A percentile compares a stretch with the other conserved stretches of the same genome.
phyloP scores from a whole-genome alignment of 2,888 invertebrate species.

The Limnephilus auricula region DNA sequence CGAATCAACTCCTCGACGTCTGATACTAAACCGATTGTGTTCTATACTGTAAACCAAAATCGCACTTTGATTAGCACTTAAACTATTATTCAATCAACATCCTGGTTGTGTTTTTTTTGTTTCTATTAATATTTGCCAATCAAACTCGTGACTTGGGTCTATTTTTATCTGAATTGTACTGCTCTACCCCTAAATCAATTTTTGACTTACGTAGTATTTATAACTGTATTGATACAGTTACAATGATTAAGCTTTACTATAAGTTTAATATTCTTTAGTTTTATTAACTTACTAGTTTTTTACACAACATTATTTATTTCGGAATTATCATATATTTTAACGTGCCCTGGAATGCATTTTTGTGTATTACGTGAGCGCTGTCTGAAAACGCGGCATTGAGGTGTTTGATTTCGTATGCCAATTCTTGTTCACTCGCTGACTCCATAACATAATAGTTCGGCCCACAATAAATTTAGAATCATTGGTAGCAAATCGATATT shows the following conservation, averaged over 20 bases:
- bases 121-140: neutral
- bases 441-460: no score
- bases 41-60: neutral
- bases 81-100: neutral
- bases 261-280: neutral
- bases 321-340: no score
- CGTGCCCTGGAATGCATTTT: no score
- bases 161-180: neutral
- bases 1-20: neutral
- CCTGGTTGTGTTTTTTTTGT: neutral
- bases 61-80: conserved; percentile 2
- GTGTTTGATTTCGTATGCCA: no score
- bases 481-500: neutral
- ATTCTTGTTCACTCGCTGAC: no score
- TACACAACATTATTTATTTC: no score
- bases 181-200: neutral
- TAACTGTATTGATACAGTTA: neutral
- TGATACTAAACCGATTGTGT: neutral
- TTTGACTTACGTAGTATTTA: neutral
- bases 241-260: neutral
- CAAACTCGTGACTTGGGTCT: neutral
- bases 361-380: no score
- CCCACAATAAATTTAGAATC: neutral
- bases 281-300: neutral
- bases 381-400: no score